These are phyloP conservation scores for Coregonus suidteri DNA, from an alignment of 2,797 vertebrate species.

Conservation along the genomic window DNA sequence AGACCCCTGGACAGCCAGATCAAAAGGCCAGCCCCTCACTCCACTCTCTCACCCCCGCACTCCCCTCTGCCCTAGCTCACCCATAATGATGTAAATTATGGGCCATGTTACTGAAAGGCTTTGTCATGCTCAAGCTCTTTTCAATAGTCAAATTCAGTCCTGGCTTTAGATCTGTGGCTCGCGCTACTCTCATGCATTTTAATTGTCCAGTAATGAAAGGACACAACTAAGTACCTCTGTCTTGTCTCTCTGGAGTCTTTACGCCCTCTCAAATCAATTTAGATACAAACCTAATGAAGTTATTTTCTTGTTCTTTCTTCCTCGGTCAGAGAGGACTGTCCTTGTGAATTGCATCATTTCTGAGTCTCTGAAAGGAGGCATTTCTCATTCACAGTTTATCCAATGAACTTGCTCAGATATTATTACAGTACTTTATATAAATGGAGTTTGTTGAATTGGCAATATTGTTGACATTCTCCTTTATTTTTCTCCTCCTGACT, in stretches of 20 bases:
- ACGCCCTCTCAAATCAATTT: conserved; percentile 50
- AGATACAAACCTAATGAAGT: conserved; percentile 62
- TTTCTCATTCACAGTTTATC: conserved; percentile 67
- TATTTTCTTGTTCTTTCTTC: conserved; percentile 56
- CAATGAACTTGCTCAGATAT: conserved; percentile 56
- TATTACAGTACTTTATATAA: neutral
- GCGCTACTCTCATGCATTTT: conserved; percentile 52
- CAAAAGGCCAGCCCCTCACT: conserved; percentile 51
- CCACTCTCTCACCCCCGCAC: neutral
- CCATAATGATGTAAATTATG: conserved; percentile 74
- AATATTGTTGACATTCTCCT: conserved; percentile 43
- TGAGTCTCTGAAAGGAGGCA: conserved; percentile 55
- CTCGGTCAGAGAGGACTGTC: conserved; percentile 69
- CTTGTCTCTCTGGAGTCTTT: conserved; percentile 9
- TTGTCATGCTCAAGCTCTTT: conserved; percentile 62
- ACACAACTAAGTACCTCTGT: conserved; percentile 11
- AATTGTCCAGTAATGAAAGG: conserved; percentile 59
- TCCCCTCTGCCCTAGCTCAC: conserved; percentile 37
- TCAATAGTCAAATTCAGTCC: conserved; percentile 56
- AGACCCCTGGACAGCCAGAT: conserved; percentile 11
- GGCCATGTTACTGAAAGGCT: conserved; percentile 56
- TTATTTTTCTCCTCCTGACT: conserved; percentile 27
- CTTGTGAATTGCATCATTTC: conserved; percentile 66
- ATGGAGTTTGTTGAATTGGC: conserved; percentile 56
- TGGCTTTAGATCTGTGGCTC: conserved; percentile 55